Conservation (phyloP, 2,797 vertebrate species). For the Meriones psammophilus region DNA sequence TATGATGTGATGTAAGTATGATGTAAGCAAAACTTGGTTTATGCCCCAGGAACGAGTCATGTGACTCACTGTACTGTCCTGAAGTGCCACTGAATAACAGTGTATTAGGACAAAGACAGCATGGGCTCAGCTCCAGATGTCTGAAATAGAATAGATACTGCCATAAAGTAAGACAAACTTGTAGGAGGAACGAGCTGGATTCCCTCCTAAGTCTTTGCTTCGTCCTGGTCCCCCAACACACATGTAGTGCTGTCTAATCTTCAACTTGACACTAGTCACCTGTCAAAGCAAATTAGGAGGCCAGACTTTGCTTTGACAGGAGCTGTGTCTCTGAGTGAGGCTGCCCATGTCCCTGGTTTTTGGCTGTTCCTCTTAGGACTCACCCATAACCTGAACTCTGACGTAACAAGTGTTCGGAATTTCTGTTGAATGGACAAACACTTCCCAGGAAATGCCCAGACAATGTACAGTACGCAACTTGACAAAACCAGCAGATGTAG, state of each 20-base stretch:
- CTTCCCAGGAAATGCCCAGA: slow-evolving; percentile 12
- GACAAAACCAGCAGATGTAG: background rate
- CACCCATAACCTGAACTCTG: slow-evolving; percentile 68
- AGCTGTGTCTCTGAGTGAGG: background rate
- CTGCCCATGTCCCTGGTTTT: background rate
- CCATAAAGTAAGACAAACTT: background rate
- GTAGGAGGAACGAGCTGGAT: background rate
- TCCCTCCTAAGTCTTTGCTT: background rate
- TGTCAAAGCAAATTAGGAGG: slow-evolving; percentile 32
- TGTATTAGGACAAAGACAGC: background rate
- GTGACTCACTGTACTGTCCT: background rate
- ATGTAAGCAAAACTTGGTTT: background rate
- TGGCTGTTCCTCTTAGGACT: slow-evolving; percentile 10
- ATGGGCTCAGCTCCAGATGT: background rate
- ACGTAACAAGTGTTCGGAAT: slow-evolving; percentile 29
- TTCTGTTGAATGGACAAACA: slow-evolving; percentile 51
- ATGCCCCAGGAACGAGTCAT: background rate
- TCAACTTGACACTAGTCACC: background rate
- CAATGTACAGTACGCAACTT: background rate
- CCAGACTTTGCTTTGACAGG: slow-evolving; percentile 32
- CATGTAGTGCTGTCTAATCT: background rate
- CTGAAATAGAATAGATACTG: background rate
- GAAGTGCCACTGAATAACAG: background rate
- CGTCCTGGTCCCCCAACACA: background rate
- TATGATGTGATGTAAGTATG: no score